Conservation (phyloP, 2,113 vertebrate genomes). For the Poeciliopsis prolifica region DNA sequence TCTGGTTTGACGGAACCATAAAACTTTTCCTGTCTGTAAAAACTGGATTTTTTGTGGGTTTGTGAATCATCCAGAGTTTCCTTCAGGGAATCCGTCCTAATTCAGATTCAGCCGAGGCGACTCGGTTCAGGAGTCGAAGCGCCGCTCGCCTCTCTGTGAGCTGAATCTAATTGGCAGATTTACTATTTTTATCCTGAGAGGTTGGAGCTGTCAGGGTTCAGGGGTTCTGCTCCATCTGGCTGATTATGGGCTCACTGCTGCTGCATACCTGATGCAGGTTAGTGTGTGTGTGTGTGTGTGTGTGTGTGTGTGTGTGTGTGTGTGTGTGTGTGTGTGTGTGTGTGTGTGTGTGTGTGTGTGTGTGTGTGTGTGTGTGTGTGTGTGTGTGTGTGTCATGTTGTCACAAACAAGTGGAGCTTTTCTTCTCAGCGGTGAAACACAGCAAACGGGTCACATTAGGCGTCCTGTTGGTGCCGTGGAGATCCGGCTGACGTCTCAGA, state of each 20-base stretch:
- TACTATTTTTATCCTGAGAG: constrained; percentile 24
- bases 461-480: background rate
- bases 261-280: constrained; percentile 15
- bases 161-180: constrained; percentile 36
- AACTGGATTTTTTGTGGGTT: background rate
- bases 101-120: constrained; percentile 9
- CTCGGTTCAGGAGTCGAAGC: background rate
- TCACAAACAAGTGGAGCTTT: constrained; percentile 7
- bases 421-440: background rate
- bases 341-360: background rate
- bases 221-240: constrained; percentile 3
- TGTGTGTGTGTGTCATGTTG: background rate
- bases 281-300: background rate
- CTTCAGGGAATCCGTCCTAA: background rate
- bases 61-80: background rate
- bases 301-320: constrained; percentile 1
- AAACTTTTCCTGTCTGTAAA: no score
- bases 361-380: constrained; percentile 4
- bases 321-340: background rate
- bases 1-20: background rate
- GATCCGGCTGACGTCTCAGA: background rate
- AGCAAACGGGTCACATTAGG: background rate
- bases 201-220: constrained; percentile 14
- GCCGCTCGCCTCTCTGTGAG: background rate
- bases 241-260: background rate